Evolutionary conservation across 2,113 vertebrate species (phyloP), one percentile per base, ranked within the genome.

Genomic region (Centrocercus urophasianus): DNA sequence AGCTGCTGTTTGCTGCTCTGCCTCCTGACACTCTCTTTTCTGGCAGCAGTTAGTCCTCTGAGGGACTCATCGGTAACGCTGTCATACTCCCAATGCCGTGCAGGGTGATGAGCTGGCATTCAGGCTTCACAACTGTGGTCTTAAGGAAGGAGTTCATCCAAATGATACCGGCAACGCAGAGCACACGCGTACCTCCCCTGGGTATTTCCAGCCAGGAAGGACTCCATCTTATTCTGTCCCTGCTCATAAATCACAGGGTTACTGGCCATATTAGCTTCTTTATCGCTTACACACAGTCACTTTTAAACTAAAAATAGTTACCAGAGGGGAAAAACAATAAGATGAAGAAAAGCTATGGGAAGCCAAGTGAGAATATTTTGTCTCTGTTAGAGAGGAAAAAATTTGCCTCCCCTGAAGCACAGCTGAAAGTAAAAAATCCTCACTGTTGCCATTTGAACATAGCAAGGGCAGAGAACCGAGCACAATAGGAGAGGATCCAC

Each of bases 241-340:
- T 90, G 54, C 9, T 78, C 47, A 84, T 84, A 93, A 93, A 90
- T 90, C 81, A 93, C 30, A 54, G 54, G 22, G 45, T 65, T 81
- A 42, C 61, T 65, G 43, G 15, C 32, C 50, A 11, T 78, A 59
- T 82, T 82, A 90, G 27, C 30, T 81, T 52, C 32, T 69, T 81
- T 89, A 83, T 81, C 80, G 81, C 54, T 86, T 47, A 52, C 48
- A 82, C 7, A 3, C 76, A 83, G 67, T 19, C 43, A 52, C 57
- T 83, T 92, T 78, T 66, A 84, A 69, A 92, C 52, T 77, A 72
- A 90, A 90, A 86, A 73, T 42, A 77, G 28, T 66, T 70, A 65
- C 43, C 32, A 48, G 38, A 63, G 32, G 20, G 54, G 5, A 22
- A 59, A 75, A 43, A 80, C 56, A 52, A 52, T 4, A 47, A 2